These are phyloP conservation scores for Halichoerus grypus DNA, from an alignment of 2,113 vertebrate genomes.

Conservation along the genomic window DNA sequence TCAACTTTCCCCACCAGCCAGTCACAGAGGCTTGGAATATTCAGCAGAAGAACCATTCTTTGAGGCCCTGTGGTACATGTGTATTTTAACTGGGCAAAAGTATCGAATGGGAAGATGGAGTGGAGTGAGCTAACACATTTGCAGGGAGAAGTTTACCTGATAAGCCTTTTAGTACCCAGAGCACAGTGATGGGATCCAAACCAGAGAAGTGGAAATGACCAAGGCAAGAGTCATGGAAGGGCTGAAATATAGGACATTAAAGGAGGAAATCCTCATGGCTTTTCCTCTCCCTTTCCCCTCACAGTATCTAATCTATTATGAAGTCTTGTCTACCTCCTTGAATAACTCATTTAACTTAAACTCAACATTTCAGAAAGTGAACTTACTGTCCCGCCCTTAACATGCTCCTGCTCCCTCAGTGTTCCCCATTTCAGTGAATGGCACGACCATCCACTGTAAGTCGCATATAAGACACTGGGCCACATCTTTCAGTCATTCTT, in stretches of 20 bases:
- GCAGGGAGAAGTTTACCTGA: constrained; percentile 8
- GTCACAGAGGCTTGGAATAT: neutral
- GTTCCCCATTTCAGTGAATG: neutral
- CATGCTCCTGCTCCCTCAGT: neutral
- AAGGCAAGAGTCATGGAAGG: constrained; percentile 20
- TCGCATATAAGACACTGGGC: neutral
- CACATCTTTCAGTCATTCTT: neutral
- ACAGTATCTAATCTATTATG: neutral
- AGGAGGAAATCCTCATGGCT: neutral
- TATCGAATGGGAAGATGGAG: neutral
- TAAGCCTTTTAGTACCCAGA: neutral
- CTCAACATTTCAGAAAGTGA: neutral
- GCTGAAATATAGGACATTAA: neutral
- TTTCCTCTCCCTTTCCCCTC: neutral
- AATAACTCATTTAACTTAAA: constrained; percentile 26
- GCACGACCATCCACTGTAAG: neutral
- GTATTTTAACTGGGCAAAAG: neutral
- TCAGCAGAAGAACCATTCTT: neutral
- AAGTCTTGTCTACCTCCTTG: neutral
- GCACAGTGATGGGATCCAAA: constrained; percentile 10
- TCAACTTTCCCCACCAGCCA: neutral
- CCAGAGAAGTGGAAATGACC: neutral
- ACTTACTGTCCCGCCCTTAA: neutral
- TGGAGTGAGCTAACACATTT: neutral
- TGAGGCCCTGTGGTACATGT: neutral